Conservation (phyloP, 2,113 vertebrate species). For the Dicaeum eximium region DNA sequence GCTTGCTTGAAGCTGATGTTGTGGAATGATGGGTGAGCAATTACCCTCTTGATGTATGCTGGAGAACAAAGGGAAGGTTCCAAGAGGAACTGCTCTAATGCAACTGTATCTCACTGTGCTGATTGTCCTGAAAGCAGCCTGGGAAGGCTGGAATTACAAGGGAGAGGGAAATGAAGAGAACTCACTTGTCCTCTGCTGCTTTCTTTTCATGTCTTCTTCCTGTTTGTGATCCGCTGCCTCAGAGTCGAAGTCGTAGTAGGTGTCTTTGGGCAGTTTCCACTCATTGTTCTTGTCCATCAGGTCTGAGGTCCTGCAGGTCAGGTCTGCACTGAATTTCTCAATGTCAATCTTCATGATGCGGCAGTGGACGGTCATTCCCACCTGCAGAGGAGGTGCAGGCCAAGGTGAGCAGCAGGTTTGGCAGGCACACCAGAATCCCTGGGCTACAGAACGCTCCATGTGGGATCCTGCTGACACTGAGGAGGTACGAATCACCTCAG, state of each 20-base stretch:
- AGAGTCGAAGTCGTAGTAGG: conserved; percentile 92
- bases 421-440: background rate
- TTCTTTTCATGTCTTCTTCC: conserved; percentile 93
- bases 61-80: background rate
- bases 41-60: conserved; percentile 98
- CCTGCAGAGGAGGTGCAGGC: conserved; percentile 69
- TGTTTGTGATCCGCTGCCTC: conserved; percentile 91
- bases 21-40: conserved; percentile 98
- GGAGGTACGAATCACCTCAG: background rate
- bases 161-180: background rate
- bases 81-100: background rate
- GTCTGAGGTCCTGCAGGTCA: conserved; percentile 95
- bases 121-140: background rate
- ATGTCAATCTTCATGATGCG: conserved; percentile 99
- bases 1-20: conserved; percentile 99
- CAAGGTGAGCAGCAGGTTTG: background rate
- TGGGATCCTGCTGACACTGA: background rate
- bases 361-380: conserved; percentile 98
- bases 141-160: background rate
- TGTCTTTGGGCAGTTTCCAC: conserved; percentile 97
- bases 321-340: conserved; percentile 95
- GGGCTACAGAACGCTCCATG: rapidly evolving
- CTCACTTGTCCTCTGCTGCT: conserved; percentile 95
- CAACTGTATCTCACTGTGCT: background rate
- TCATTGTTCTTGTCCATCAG: conserved; percentile 96